Evolutionary conservation across 1,140 invertebrate genomes (phyloP), one percentile per base, ranked within the genome.

Genomic region (Drosophila simulans): DNA sequence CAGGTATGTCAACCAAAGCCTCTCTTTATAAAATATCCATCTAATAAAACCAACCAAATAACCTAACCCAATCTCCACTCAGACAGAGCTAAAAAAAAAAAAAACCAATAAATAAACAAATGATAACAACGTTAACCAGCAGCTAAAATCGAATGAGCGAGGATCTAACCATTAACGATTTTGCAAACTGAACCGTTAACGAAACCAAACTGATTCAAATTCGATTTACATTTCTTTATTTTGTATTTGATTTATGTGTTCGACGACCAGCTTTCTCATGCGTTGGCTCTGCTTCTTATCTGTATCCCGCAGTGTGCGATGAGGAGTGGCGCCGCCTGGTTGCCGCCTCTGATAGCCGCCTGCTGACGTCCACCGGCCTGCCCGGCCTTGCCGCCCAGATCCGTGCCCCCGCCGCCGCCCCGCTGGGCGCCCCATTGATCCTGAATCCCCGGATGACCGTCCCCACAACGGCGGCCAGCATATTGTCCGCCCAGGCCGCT

Each of bases 401-500:
- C 92, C 97, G 92, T 93, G 96, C 77, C 34, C 95, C 95, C 2
- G 94, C 94, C 48, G 94, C 93, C 49, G 94, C 95, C 17, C 96
- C 95, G 12, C 91, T 96, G 55, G 97, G 97, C 13, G 97, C 97
- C 5, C 97, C 97, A 10, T 93, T 98, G 81, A 98, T 98, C 74
- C 94, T 98, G 65, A 97, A 97, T 27, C 97, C 97, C 51, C 94
- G 97, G 64, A 95, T 97, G 94, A 96, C 95, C 7, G 96, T 96
- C 20, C 96, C 96, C 39, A 97, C 96, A 15, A 95, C 95, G 37
- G 96, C 96, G 58, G 95, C 95, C 59, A 95, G 95, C 49, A 93
- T 96, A 69, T 81, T 96, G 57, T 96, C 95, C 91, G 95, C 95
- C 43, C 95, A 95, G 22, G 95, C 96, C n/a, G 95, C 96, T 17